These are phyloP conservation scores for Scomber colias DNA, from an alignment of 2,113 vertebrate species.

Conservation along the genomic window DNA sequence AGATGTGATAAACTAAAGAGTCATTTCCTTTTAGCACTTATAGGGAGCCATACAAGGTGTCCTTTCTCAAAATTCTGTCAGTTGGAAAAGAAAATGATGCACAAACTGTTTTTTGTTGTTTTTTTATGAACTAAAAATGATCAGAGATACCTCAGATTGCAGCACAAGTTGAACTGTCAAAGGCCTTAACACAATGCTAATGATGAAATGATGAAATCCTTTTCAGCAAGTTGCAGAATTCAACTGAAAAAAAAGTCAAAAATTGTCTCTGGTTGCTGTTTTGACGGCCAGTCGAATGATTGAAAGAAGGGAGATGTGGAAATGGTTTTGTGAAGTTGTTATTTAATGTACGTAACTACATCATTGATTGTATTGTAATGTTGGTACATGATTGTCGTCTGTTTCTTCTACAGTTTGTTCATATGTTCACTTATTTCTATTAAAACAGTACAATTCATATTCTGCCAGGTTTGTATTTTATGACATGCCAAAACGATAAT, in stretches of 20 bases:
- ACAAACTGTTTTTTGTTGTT: not conserved
- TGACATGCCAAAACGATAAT: not conserved
- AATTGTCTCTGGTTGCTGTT: not conserved
- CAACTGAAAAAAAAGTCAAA: not conserved
- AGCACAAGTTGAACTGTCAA: constrained; percentile 20
- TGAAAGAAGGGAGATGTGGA: constrained; percentile 36
- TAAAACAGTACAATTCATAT: not conserved
- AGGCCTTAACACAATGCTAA: constrained; percentile 46
- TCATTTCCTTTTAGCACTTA: not conserved
- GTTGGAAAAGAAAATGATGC: not conserved
- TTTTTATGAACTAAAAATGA: constrained; percentile 1
- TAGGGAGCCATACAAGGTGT: not conserved
- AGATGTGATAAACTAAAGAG: not conserved
- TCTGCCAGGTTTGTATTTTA: not conserved
- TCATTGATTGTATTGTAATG: constrained; percentile 50
- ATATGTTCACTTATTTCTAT: constrained; percentile 55
- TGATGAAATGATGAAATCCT: not conserved
- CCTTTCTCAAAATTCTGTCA: not conserved
- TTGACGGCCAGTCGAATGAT: not conserved
- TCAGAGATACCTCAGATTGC: constrained; percentile 6
- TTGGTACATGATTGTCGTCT: constrained; percentile 47
- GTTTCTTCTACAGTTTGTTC: constrained; percentile 48
- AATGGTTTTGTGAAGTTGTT: constrained; percentile 41
- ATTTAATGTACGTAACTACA: constrained; percentile 59
- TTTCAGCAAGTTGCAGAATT: not conserved